These are phyloP conservation scores for Garra rufa DNA, from an alignment of 2,113 vertebrate genomes.

Conservation along the genomic window DNA sequence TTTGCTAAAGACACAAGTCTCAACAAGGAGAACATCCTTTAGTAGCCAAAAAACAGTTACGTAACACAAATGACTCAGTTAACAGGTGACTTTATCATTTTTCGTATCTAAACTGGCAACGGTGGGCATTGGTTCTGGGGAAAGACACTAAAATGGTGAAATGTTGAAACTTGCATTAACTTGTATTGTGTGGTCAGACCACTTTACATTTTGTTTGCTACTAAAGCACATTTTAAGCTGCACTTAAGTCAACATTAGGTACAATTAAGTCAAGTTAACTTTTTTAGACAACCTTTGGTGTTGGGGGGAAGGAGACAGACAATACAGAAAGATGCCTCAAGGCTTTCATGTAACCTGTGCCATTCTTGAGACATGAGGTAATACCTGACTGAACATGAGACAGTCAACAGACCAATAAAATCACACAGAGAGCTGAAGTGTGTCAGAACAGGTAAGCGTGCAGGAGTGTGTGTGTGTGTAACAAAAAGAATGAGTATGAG, in stretches of 20 bases:
- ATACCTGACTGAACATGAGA: constrained; percentile 17
- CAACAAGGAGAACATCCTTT: constrained; percentile 13
- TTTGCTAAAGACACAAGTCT: constrained; percentile 19
- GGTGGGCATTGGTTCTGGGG: background rate
- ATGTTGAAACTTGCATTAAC: background rate
- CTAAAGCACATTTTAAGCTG: background rate
- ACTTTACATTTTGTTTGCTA: background rate
- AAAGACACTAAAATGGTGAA: background rate
- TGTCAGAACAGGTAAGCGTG: constrained; percentile 13
- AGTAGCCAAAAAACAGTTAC: constrained; percentile 4
- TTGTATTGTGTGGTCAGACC: background rate
- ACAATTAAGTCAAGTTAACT: background rate
- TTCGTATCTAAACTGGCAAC: background rate
- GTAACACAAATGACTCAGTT: constrained; percentile 3
- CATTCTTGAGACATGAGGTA: constrained; percentile 37
- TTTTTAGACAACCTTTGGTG: background rate
- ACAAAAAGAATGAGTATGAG: background rate
- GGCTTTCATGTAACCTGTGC: constrained; percentile 10
- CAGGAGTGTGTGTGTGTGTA: background rate
- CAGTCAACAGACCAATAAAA: background rate
- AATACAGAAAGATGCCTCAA: background rate
- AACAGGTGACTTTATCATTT: constrained; percentile 1
- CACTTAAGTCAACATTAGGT: background rate
- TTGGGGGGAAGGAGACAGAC: background rate
- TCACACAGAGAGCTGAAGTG: background rate